phyloP scores from a whole-genome alignment of 2,113 vertebrate species.

The Malaclemys terrapin region DNA sequence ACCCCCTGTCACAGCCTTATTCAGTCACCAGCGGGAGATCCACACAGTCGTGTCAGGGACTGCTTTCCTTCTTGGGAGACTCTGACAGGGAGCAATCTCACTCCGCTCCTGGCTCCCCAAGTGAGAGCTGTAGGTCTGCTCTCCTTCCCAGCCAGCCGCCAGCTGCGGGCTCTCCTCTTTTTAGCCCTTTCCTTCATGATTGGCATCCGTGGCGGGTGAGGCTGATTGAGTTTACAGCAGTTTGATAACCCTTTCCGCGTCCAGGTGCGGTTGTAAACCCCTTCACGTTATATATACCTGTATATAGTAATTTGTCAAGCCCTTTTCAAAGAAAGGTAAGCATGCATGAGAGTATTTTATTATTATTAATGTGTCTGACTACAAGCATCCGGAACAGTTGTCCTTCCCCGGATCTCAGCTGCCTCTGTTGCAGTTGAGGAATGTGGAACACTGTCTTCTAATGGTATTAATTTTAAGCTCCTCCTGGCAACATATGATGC shows the following conservation, averaged over 20 bases:
- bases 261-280: background rate
- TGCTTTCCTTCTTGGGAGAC: background rate
- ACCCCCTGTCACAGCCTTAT: too few relatives aligned
- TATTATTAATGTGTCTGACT: background rate
- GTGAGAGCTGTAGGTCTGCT: background rate
- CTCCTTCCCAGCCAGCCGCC: background rate
- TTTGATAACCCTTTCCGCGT: background rate
- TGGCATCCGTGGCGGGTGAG: background rate
- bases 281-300: too few relatives aligned
- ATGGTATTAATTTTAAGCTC: accelerated
- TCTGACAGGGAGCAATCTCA: background rate
- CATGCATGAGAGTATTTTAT: background rate
- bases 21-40: too few relatives aligned
- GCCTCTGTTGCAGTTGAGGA: accelerated
- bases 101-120: background rate
- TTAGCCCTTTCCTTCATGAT: background rate
- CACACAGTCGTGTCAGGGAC: background rate
- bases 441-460: background rate
- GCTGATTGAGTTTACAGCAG: background rate
- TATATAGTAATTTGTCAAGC: background rate
- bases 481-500: background rate
- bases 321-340: background rate
- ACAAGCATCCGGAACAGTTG: background rate
- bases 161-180: background rate
- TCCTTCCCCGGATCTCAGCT: background rate